Conservation (phyloP, 2,888 invertebrate genomes). For the Pollenia labialis region DNA sequence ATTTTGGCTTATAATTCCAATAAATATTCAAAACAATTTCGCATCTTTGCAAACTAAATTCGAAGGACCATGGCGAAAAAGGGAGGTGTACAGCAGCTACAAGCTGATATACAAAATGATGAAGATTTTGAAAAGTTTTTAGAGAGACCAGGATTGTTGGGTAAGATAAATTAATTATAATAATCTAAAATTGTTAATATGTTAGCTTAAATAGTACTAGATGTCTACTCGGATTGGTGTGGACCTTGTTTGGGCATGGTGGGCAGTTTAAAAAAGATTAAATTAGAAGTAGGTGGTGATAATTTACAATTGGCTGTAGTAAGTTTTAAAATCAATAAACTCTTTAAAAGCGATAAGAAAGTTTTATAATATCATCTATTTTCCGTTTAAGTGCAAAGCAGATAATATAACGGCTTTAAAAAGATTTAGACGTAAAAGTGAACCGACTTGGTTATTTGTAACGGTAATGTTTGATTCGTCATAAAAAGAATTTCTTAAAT, state of each 20-base stretch:
- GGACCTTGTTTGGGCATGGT: constrained; percentile 95
- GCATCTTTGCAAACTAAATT: constrained; percentile 16
- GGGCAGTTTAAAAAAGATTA: constrained; percentile 92
- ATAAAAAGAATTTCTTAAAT: background rate
- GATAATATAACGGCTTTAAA: constrained; percentile 90
- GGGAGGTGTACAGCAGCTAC: constrained; percentile 90
- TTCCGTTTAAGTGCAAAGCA: constrained; percentile 85
- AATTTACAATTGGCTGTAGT: constrained; percentile 89
- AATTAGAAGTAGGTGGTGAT: constrained; percentile 94
- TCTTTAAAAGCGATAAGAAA: background rate
- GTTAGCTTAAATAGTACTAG: constrained; percentile 87
- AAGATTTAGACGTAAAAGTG: constrained; percentile 92
- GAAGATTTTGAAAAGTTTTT: constrained; percentile 94
- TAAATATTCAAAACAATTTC: background rate
- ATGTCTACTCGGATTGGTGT: constrained; percentile 96
- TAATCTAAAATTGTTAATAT: background rate
- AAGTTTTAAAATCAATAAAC: constrained; percentile 67
- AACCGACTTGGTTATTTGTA: constrained; percentile 95
- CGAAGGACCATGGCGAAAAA: constrained; percentile 88
- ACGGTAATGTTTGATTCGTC: constrained; percentile 86
- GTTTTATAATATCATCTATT: background rate
- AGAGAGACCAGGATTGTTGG: constrained; percentile 89
- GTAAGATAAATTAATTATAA: constrained; percentile 84
- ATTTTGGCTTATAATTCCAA: background rate
- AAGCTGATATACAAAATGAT: constrained; percentile 91